These are phyloP conservation scores for Progne subis DNA, from an alignment of 2,113 vertebrate genomes.

Conservation along the genomic window DNA sequence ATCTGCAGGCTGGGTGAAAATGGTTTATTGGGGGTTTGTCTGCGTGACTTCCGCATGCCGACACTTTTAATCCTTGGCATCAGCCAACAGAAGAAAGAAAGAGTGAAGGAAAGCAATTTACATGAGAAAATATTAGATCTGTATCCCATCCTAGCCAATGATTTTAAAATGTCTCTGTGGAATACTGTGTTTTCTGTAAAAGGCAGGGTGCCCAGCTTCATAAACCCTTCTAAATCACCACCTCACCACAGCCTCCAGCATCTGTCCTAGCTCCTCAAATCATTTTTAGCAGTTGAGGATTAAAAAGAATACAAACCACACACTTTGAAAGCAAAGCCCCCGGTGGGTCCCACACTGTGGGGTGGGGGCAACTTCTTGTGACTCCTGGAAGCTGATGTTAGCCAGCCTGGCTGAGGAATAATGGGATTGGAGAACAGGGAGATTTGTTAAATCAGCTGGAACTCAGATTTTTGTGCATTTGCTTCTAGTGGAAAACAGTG, in stretches of 20 bases:
- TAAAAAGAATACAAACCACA: not conserved
- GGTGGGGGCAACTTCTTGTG: not conserved
- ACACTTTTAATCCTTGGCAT: not conserved
- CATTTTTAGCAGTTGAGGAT: not conserved
- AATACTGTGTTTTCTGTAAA: not conserved
- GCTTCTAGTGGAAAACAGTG: not conserved
- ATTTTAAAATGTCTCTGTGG: not conserved
- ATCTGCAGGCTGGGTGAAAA: not conserved
- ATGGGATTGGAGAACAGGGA: not conserved
- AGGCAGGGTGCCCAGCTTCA: not conserved
- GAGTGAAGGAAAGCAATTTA: not conserved
- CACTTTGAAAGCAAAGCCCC: not conserved
- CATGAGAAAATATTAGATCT: not conserved
- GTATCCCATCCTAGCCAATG: not conserved
- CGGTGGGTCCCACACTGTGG: not conserved
- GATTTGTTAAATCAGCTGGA: conserved; percentile 14
- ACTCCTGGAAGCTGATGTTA: not conserved
- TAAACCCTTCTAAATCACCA: conserved; percentile 10
- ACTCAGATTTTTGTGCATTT: not conserved
- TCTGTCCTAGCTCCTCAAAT: not conserved
- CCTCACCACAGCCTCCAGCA: not conserved
- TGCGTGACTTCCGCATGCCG: not conserved
- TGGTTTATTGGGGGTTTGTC: not conserved
- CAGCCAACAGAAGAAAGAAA: not conserved
- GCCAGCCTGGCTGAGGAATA: not conserved